Base-by-base conservation (phyloP, 1,140 invertebrate species). In the Berghia stephanieae region DNA sequence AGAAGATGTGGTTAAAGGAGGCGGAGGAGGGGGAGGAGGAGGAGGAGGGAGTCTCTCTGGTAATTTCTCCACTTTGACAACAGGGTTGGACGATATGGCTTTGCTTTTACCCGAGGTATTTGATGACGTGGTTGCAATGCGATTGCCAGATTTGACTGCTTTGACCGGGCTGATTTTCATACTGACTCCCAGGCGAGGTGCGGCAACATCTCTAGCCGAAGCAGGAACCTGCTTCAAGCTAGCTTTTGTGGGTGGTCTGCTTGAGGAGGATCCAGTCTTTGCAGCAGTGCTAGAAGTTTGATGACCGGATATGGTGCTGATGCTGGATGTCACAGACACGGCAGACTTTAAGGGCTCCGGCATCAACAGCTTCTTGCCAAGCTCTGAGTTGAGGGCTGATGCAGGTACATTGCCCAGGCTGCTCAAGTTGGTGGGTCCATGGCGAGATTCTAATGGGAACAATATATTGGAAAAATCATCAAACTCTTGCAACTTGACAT, bases 51-150 rank as follows among this genome's bases (percentile, higher is more conserved):
- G 46, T 63, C 31, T 31, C 2, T 21, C 34, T 75, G 6, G 57
- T 4, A 21, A 73, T 81, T 88, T 89, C 43, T 89, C 88, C 24
- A 89, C 83, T 80, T 88, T 88, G n/a, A 89, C 88, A 42, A 89
- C 84, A 77, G 88, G 87, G 78, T 86, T 82, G 38, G 85, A 81
- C n/a, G 31, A 66, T 68, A n/a, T n/a, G n/a, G n/a, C n/a, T n/a
- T n/a, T n/a, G n/a, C n/a, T n/a, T n/a, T n/a, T n/a, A n/a, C n/a
- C n/a, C n/a, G n/a, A n/a, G n/a, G 63, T n/a, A 16, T 1, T 60
- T 67, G 63, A 0, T 13, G 60, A n/a, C 3, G 74, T 18, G 3
- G 38, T 67, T 40, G 36, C n/a, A 2, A 76, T 46, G 24, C 74
- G 67, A 44, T 76, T 66, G 1, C 74, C 63, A 34, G 74, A 46